phyloP scores from a whole-genome alignment of 2,888 invertebrate genomes.

The Meandrusa payeni region DNA sequence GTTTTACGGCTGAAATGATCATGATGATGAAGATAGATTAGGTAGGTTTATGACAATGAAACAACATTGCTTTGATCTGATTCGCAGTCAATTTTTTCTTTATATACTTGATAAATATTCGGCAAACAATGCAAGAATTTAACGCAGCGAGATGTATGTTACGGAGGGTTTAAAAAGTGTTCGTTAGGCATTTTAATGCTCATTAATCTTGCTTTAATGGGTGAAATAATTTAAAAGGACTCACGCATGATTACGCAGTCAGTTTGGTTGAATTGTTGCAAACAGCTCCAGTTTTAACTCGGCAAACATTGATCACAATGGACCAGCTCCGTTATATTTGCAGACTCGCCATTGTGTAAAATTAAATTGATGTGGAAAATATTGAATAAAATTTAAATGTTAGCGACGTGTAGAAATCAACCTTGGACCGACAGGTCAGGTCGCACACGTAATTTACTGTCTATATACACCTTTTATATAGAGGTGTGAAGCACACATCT shows the following conservation, averaged over 20 bases:
- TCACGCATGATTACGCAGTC: conserved; percentile 17
- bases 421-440: no score
- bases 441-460: no score
- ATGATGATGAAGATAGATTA: no score
- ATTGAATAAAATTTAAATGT: neutral
- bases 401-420: no score
- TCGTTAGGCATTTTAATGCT: conserved; percentile 18
- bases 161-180: conserved; percentile 9
- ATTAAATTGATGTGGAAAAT: conserved; percentile 7
- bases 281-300: conserved; percentile 11
- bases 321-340: conserved; percentile 1
- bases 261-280: conserved; percentile 19
- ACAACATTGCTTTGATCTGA: no score
- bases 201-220: conserved; percentile 18
- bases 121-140: no score
- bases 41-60: no score
- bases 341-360: neutral
- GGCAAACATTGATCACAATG: conserved; percentile 15
- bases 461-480: no score
- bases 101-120: no score
- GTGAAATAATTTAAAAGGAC: conserved; percentile 18
- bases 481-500: no score
- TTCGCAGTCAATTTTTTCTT: no score
- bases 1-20: no score
- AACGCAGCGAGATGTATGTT: neutral